These are phyloP conservation scores for Tetragonisca angustula DNA, from an alignment of 2,888 invertebrate genomes.

Conservation along the genomic window DNA sequence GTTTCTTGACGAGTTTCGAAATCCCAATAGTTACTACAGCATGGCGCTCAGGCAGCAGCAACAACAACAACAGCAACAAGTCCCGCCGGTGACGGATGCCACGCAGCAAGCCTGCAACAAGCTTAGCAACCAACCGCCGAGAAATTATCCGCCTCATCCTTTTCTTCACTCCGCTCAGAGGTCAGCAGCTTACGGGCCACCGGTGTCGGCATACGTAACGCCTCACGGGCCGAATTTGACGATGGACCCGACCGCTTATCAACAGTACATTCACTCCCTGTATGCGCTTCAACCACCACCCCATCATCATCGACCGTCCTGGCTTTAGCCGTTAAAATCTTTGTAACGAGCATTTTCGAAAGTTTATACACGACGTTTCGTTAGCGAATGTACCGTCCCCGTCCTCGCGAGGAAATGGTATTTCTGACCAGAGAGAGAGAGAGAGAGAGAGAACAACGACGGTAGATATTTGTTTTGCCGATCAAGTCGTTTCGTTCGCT, in stretches of 20 bases:
- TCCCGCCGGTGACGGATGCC: constrained; percentile 69
- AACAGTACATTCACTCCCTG: constrained; percentile 82
- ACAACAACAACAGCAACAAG: constrained; percentile 70
- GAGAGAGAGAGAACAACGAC: neutral
- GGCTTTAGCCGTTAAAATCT: constrained; percentile 80
- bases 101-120: constrained; percentile 78
- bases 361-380: constrained; percentile 45
- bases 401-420: constrained; percentile 8
- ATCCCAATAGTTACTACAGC: constrained; percentile 81
- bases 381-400: constrained; percentile 21
- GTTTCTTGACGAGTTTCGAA: constrained; percentile 82
- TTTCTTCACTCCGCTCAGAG: constrained; percentile 81
- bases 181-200: constrained; percentile 80
- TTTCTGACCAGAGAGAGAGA: neutral
- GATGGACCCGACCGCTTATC: constrained; percentile 82
- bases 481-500: neutral
- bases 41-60: constrained; percentile 75
- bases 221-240: constrained; percentile 81
- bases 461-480: constrained; percentile 3
- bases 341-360: constrained; percentile 43
- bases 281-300: constrained; percentile 82
- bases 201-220: constrained; percentile 80
- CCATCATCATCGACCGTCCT: constrained; percentile 82
- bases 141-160: constrained; percentile 80
- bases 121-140: constrained; percentile 76